Percentiles rank a stretch among this genome's conserved stretches.
phyloP scores from a whole-genome alignment of 2,797 vertebrate genomes.

The Clangula hyemalis region DNA sequence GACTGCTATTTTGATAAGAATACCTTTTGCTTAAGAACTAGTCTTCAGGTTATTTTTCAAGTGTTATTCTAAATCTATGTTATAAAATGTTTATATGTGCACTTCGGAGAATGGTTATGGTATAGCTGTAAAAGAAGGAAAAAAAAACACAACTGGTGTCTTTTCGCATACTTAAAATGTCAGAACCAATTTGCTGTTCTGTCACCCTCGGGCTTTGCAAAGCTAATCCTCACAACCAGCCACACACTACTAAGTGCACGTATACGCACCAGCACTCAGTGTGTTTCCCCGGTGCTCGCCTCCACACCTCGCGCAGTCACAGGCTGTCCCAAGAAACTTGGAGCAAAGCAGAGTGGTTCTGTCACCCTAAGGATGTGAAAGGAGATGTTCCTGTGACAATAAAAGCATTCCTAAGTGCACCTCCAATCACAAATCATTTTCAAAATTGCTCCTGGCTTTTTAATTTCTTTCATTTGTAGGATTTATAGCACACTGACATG shows the following conservation, averaged over 20 bases:
- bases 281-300: fast-evolving
- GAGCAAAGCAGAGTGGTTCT: constrained; percentile 19
- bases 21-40: constrained; percentile 61
- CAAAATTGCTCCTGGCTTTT: constrained; percentile 65
- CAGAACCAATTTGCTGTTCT: constrained; percentile 42
- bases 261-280: neutral
- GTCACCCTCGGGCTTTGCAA: neutral
- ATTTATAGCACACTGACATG: constrained; percentile 13
- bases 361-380: constrained; percentile 66
- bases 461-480: constrained; percentile 74
- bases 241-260: neutral
- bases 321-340: neutral
- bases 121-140: constrained; percentile 18
- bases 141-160: neutral
- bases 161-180: constrained; percentile 56
- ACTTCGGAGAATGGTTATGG: constrained; percentile 28
- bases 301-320: neutral
- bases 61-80: constrained; percentile 35
- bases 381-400: constrained; percentile 61
- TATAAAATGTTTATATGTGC: constrained; percentile 63
- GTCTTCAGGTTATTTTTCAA: constrained; percentile 52
- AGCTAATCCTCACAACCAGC: neutral
- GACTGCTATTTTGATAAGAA: constrained; percentile 64
- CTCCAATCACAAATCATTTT: constrained; percentile 70
- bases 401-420: constrained; percentile 68